Evolutionary conservation across 2,797 vertebrate genomes (phyloP).

Genomic region (Morelia viridis): DNA sequence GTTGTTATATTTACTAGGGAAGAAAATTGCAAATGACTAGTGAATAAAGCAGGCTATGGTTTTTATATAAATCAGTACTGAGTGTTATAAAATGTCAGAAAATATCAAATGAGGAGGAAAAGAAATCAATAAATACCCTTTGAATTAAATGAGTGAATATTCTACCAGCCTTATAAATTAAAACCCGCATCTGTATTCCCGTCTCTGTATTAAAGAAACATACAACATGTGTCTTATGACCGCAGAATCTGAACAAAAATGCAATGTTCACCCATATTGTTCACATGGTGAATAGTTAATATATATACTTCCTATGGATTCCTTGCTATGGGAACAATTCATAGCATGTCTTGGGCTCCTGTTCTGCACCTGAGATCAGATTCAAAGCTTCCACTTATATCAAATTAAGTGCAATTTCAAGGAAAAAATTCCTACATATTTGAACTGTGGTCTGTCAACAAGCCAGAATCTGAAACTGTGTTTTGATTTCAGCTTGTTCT

Average conservation of each 20-base stretch:
- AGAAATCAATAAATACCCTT: slow-evolving; percentile 83
- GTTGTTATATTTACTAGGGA: slow-evolving; percentile 80
- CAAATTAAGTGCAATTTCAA: not conserved
- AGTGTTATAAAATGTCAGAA: slow-evolving; percentile 88
- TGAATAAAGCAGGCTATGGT: slow-evolving; percentile 86
- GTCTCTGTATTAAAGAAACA: slow-evolving; percentile 56
- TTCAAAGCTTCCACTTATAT: not conserved
- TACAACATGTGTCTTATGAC: slow-evolving; percentile 54
- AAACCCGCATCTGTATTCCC: slow-evolving; percentile 20
- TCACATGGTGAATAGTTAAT: not conserved
- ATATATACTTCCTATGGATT: not conserved
- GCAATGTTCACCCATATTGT: not conserved
- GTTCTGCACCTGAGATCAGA: not conserved
- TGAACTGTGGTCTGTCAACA: not conserved
- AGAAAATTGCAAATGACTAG: slow-evolving; percentile 89
- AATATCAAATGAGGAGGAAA: slow-evolving; percentile 87
- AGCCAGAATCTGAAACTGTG: not conserved
- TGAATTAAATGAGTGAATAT: slow-evolving; percentile 87
- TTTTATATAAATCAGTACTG: slow-evolving; percentile 86
- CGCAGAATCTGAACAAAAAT: not conserved
- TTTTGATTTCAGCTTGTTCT: not conserved
- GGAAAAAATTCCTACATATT: not conserved
- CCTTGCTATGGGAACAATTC: not conserved
- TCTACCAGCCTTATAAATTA: slow-evolving; percentile 87
- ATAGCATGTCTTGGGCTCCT: not conserved